Base-by-base conservation (phyloP, 2,113 vertebrate species). In the Xiphias gladius region DNA sequence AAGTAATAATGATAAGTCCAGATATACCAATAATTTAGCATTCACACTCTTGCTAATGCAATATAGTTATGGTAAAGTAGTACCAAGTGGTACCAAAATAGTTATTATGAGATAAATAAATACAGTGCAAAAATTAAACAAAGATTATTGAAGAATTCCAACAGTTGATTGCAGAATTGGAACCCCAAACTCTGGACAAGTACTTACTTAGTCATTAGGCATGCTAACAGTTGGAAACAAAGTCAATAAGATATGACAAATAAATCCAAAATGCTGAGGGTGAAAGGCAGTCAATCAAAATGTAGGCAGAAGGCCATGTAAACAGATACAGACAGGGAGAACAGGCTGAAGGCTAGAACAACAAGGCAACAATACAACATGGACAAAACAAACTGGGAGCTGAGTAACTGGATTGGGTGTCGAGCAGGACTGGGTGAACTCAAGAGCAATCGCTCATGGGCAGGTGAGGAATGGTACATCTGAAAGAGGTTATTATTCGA, bases 191-290 rank as follows among this genome's bases (percentile, higher is more conserved):
- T 63, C 20, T 28, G 16, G 4, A 39, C 6, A 24, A 54, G 11
- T 70, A 35, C 41, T 62, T 57, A 55, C 14, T 48, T 46, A 12
- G 20, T 50, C 52, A 57, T 70, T 52, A 58, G 7, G 22, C 24
- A 32, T 13, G 14, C 17, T 54, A 22, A 35, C 35, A 76, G 55
- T 66, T 79, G 32, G 37, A 82, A 75, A 68, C 66, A 50, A 81
- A 77, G 57, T 77, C 57, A 85, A 50, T 41, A 16, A 48, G 62
- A 62, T 3, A 61, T 32, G 62, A n/a, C 57, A 78, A 81, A 81
- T 41, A 84, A 32, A 61, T 74, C 24, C 43, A 54, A 73, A 73
- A 37, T 35, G 26, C 26, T 11, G 1, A 32, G 1, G 20, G 39
- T 32, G 58, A 52, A 13, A 69, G n/a, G 48, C 79, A 76, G 17